Conservation (phyloP, 2,797 vertebrate species). For the Brachyrhaphis roseni region DNA sequence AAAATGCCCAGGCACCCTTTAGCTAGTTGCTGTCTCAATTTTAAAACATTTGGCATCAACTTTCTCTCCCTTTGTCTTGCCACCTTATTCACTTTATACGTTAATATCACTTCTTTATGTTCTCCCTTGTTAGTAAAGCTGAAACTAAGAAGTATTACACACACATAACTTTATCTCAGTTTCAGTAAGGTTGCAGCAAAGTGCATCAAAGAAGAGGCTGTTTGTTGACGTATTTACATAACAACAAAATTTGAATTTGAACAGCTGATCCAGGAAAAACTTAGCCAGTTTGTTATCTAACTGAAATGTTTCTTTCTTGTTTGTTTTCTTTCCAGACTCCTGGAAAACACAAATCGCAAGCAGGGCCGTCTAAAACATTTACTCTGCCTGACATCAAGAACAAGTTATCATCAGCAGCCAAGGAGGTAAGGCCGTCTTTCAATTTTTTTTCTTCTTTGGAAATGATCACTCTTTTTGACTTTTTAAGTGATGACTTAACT, state of each 20-base stretch:
- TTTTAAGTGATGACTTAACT: slow-evolving; percentile 45
- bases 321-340: slow-evolving; percentile 62
- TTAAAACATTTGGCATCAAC: not conserved
- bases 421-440: slow-evolving; percentile 71
- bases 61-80: not conserved
- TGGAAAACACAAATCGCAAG: slow-evolving; percentile 76
- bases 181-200: not conserved
- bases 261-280: not conserved
- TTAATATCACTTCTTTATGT: not conserved
- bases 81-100: not conserved
- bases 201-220: not conserved
- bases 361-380: slow-evolving; percentile 72
- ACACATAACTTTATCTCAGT: not conserved
- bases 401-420: slow-evolving; percentile 77
- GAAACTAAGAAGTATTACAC: not conserved
- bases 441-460: slow-evolving; percentile 29
- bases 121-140: not conserved
- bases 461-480: slow-evolving; percentile 4
- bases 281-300: not conserved
- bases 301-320: no score
- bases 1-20: not conserved
- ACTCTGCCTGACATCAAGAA: slow-evolving; percentile 77
- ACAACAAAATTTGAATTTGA: not conserved
- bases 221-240: not conserved
- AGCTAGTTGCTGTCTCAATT: not conserved